A percentile compares a stretch with the other conserved stretches of the same genome.
Conservation (phyloP, 1,140 invertebrate species). For the Potamilus streckersoni region DNA sequence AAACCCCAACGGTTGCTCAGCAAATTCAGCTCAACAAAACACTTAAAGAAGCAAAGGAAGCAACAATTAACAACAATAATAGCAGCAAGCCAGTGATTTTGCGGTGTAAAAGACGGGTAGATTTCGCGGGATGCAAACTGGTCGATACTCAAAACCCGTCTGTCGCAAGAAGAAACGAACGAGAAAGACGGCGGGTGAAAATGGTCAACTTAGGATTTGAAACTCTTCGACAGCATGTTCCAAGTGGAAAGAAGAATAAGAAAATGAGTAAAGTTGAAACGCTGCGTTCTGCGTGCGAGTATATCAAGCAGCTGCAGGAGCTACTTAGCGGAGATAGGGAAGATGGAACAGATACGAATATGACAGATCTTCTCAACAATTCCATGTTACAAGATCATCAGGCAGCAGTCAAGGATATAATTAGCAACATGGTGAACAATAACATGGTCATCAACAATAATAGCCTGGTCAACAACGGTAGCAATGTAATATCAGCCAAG, state of each 20-base stretch:
- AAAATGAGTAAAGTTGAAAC: conserved; percentile 87
- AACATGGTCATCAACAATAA: conserved; percentile 11
- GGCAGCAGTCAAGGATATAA: conserved; percentile 12
- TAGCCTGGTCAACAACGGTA: background rate
- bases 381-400: conserved; percentile 25
- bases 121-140: conserved; percentile 53
- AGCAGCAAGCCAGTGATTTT: conserved; percentile 48
- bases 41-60: conserved; percentile 44
- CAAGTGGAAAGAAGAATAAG: conserved; percentile 71
- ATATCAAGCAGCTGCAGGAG: conserved; percentile 87
- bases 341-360: background rate
- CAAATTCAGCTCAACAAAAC: conserved; percentile 53
- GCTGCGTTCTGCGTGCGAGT: conserved; percentile 90
- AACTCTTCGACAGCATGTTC: conserved; percentile 64
- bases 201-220: conserved; percentile 83
- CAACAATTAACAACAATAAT: conserved; percentile 17
- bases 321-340: conserved; percentile 73
- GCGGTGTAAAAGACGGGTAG: conserved; percentile 58
- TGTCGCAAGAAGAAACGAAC: conserved; percentile 89
- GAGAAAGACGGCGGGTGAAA: conserved; percentile 93
- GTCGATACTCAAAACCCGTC: conserved; percentile 77
- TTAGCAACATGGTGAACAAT: conserved; percentile 13
- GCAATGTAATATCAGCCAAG: conserved; percentile 1
- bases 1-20: conserved; percentile 56
- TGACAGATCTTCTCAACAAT: conserved; percentile 26